These are phyloP conservation scores for Gallinago solitaria DNA, from an alignment of 2,797 vertebrate species.

Conservation along the genomic window DNA sequence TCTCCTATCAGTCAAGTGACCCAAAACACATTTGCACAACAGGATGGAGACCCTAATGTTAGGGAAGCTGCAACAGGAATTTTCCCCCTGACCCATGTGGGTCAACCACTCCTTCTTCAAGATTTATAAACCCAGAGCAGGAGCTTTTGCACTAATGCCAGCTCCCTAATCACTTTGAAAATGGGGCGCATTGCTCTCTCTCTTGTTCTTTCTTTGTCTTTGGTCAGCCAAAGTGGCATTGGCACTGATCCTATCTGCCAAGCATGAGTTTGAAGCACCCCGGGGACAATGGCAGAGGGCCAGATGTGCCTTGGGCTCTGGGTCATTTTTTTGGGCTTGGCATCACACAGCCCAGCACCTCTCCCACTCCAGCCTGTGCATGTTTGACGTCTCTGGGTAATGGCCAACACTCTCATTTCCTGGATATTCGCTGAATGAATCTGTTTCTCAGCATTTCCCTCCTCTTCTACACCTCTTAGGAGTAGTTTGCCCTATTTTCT, in stretches of 20 bases:
- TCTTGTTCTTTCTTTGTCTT: neutral
- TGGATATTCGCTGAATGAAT: neutral
- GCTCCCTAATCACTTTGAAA: neutral
- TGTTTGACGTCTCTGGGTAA: neutral
- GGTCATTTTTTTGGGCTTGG: neutral
- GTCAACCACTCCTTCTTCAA: neutral
- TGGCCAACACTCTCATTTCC: neutral
- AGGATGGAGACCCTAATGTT: neutral
- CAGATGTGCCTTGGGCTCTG: neutral
- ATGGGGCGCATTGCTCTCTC: neutral
- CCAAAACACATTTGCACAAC: neutral
- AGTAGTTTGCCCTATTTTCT: neutral
- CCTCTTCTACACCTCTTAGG: neutral
- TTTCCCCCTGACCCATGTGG: neutral
- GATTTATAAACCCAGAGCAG: neutral
- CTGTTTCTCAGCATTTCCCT: neutral
- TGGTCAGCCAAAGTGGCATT: neutral
- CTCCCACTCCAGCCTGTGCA: neutral
- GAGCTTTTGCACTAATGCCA: neutral
- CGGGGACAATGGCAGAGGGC: neutral
- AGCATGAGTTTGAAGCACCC: neutral
- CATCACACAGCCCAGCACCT: neutral
- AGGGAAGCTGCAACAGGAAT: neutral
- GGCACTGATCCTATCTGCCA: neutral
- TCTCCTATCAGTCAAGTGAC: fast-evolving